These are phyloP conservation scores for Piaya cayana DNA, from an alignment of 2,113 vertebrate species.

Conservation along the genomic window DNA sequence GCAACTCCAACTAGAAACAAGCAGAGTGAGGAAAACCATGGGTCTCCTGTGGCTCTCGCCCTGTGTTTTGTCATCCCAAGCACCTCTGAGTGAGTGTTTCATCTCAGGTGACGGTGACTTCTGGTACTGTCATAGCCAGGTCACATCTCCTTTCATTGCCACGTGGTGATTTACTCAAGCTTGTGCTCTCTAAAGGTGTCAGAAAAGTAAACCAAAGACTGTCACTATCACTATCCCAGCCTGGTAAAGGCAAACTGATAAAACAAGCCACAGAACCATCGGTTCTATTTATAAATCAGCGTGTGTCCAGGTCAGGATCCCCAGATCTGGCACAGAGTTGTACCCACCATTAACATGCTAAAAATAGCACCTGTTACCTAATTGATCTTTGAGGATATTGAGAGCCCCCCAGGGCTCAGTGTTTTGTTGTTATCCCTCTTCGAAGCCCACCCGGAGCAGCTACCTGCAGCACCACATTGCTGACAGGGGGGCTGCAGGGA, in stretches of 20 bases:
- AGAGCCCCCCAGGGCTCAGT: not conserved
- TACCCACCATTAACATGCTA: not conserved
- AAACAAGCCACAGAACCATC: not conserved
- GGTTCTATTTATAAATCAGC: not conserved
- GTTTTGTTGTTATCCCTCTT: not conserved
- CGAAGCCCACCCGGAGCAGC: not conserved
- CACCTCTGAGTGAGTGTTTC: not conserved
- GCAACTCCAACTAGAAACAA: not conserved
- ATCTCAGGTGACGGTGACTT: not conserved
- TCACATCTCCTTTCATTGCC: not conserved
- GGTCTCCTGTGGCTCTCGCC: not conserved
- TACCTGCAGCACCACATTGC: not conserved
- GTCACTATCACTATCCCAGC: accelerated
- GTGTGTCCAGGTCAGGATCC: not conserved
- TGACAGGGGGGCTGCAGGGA: not conserved
- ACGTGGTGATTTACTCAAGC: not conserved
- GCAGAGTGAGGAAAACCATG: accelerated
- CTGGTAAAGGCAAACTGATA: not conserved
- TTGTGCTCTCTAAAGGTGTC: not conserved
- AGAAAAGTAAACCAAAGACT: not conserved
- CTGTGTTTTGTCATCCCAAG: not conserved
- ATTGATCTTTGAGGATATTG: not conserved
- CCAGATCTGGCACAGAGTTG: not conserved
- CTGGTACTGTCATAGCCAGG: not conserved
- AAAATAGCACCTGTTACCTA: not conserved